Evolutionary conservation across 1,140 invertebrate species (phyloP), one percentile per base, ranked within the genome.

Genomic region (Drosophila asahinai): DNA sequence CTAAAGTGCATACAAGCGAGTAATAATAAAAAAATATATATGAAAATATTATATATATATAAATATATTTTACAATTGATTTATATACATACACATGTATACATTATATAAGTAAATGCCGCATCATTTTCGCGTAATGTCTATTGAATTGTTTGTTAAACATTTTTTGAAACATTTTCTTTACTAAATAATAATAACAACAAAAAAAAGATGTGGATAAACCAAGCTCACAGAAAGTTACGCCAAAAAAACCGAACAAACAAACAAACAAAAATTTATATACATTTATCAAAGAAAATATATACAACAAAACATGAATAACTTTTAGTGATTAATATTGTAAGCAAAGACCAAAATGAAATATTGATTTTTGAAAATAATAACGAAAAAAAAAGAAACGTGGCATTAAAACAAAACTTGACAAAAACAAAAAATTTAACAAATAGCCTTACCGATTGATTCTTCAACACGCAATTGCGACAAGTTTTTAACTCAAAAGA

Each of bases 141-240:
- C 82, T 86, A 81, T 54, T 77, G 63, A 76, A 87, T 80, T 77
- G 83, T 86, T 86, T 86, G 83, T 86, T 86, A 83, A 74, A 86
- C 65, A 83, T 86, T 86, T 86, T 86, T 80, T 78, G 65, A 78
- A 83, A 77, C 64, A 77, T 76, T 86, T 83, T 86, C 71, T 68
- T 80, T 77, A 86, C 62, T 81, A 71, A 62, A 76, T 48, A 77
- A 52, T 38, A 55, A 59, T 43, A 36, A 71, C 19, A 61, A 61
- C 4, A 11, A 36, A 40, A 40, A 59, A 19, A 36, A 9, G n/a
- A n/a, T 38, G 33, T 38, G 52, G 17, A 38, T 38, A 55, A 55
- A 77, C 63, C 63, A 75, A 80, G 81, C 80, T 83, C 81, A 83
- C 75, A 83, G 64, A 76, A 83, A 59, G 45, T 73, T 73, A 68